Conservation (phyloP, 2,888 invertebrate genomes). For the Pristionchus japonicus region DNA sequence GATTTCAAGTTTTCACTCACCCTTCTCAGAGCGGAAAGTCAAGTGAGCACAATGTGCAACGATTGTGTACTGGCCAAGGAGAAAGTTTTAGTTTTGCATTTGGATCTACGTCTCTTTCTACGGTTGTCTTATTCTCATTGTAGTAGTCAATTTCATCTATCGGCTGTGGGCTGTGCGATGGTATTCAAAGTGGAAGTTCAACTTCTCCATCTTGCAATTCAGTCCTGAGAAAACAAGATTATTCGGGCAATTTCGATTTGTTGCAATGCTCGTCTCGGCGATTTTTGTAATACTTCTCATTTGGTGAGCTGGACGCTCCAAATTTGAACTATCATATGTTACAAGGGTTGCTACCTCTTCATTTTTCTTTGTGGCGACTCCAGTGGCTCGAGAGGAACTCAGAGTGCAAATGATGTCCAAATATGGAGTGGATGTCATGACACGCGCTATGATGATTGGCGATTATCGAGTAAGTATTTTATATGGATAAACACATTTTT, state of each 20-base stretch:
- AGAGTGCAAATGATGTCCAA: not conserved
- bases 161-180: not conserved
- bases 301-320: too few relatives aligned
- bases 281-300: not conserved
- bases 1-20: not conserved
- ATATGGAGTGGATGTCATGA: not conserved
- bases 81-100: not conserved
- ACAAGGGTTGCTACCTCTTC: too few relatives aligned
- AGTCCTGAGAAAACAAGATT: not conserved
- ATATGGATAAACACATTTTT: not conserved
- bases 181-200: not conserved
- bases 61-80: not conserved
- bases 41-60: too few relatives aligned
- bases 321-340: too few relatives aligned
- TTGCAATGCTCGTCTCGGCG: not conserved
- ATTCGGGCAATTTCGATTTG: not conserved
- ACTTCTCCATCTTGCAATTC: not conserved
- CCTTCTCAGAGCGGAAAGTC: not conserved
- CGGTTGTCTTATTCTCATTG: not conserved
- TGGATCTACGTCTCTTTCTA: not conserved
- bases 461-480: not conserved
- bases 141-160: not conserved
- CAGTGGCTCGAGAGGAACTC: not conserved
- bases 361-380: not conserved
- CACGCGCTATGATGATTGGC: not conserved